Evolutionary conservation across 2,797 vertebrate genomes (phyloP), one percentile per base, ranked within the genome.

Genomic region (Darevskia nairensis): DNA sequence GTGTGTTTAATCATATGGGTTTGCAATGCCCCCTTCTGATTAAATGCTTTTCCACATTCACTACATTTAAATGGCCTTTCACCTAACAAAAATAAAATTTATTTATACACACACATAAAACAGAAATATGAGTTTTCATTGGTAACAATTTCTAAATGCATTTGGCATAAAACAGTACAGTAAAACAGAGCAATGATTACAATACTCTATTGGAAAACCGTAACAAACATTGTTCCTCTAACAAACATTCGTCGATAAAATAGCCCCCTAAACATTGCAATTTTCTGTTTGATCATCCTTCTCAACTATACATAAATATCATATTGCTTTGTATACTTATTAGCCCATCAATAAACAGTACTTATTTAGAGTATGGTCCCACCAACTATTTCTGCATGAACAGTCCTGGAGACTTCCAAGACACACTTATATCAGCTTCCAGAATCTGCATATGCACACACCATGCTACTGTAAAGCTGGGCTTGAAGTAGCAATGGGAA

Each of bases 11-110:
- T 97, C 99, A 99, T 99, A 94, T 99, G 99, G 29, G 99, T 99
- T 96, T 99, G 99, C 95, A 99, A 97, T 74, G 99, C 99, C 96
- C 99, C 99, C 97, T 99, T 99, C 97, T 99, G 99, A 98, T 99
- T 99, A 95, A 99, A 99, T 72, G 99, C 98, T 95, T 99, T 99
- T 78, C 98, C 97, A 79, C 99, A 99, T 72, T 99, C 98, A 1
- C 95, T 93, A 92, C 99, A 99, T 90, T 98, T 98, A 85, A 98
- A 99, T 0, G 99, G 99, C 83, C 99, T 97, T 92, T 99, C 99
- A 91, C 99, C 99, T 99, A 92, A 15, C 50, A 44, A 92, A 77
- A 3, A 83, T 39, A 39, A 19, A 39, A 15, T 13, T 35, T 72
- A 32, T 72, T 19, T 59, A 15, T 4, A 9, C 0, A 3, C 11